Evolutionary conservation across 2,113 vertebrate species (phyloP), one percentile per base, ranked within the genome.

Genomic region (Callospermophilus lateralis): DNA sequence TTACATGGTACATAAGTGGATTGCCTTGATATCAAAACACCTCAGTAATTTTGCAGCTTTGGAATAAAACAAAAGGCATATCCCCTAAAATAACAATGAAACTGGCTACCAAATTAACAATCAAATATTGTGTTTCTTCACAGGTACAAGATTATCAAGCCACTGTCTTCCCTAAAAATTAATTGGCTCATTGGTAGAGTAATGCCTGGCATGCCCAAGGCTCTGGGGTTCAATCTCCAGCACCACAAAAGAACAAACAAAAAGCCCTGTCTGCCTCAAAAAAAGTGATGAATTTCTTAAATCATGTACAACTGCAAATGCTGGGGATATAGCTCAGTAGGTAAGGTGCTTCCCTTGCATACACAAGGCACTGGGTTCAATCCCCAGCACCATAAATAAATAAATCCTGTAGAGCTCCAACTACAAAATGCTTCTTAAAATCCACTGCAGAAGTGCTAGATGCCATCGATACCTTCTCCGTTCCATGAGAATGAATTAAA

Each of bases 101-200:
- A 87, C 34, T 42, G 55, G 11, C 30, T 73, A 93, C 20, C 45
- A 95, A 95, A 90, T 42, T 80, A 89, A 37, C 20, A 68, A 92
- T 10, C 22, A 96, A 78, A 63, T 45, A 92, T 6, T 88, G 32
- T 45, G 39, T 34, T 72, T 97, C 76, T 17, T 90, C 6, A 8
- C n/a, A 72, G 4, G 19, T 45, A 24, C 17, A 77, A 97, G n/a
- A 88, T 48, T 80, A 92, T 67, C 24, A 78, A 80, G 51, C 1
- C 83, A 42, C 65, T 90, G 84, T 78, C 89, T 58, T 87, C n/a
- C 39, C 22, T 80, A 20, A 86, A 73, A 96, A 70, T 89, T 67
- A 74, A 63, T 34, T 51, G 19, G 48, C 12, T 63, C 22, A 28
- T 9, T 63, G 61, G 24, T 63, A 63, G 26, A 63, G 61, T 1